Percentiles rank a stretch among this genome's conserved stretches.
phyloP scores from a whole-genome alignment of 2,888 invertebrate species.

The Cylindroiulus punctatus region DNA sequence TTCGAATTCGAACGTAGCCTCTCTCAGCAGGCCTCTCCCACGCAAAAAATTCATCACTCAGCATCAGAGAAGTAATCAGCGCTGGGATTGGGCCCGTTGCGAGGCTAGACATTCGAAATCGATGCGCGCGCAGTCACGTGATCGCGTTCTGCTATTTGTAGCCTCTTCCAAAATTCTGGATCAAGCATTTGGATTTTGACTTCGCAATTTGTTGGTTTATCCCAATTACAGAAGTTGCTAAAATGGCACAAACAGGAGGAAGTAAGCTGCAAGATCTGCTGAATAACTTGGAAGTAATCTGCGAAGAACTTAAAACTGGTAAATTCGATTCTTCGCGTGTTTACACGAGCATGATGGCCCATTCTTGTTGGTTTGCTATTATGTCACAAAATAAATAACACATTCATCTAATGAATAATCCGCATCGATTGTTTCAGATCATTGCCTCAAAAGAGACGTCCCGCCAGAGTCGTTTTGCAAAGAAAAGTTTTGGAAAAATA shows the following conservation, averaged over 20 bases:
- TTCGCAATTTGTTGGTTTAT: not conserved
- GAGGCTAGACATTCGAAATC: not conserved
- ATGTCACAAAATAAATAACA: too few species aligned
- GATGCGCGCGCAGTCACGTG: constrained; percentile 10
- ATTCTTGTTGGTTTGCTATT: too few species aligned
- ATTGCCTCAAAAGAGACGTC: not conserved
- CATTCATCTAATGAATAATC: too few species aligned
- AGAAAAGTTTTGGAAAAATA: constrained; percentile 46
- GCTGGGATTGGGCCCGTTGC: not conserved
- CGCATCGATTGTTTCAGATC: not conserved
- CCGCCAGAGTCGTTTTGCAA: not conserved
- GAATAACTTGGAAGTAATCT: not conserved
- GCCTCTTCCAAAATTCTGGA: not conserved
- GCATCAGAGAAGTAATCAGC: too few species aligned
- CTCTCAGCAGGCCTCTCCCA: too few species aligned
- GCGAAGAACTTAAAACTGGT: not conserved
- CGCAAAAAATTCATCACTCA: too few species aligned
- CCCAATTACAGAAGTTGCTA: not conserved
- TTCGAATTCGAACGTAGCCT: too few species aligned
- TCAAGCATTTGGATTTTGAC: not conserved
- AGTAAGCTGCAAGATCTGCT: not conserved
- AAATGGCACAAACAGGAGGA: not conserved
- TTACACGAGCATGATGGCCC: too few species aligned
- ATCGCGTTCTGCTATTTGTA: not conserved
- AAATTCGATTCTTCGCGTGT: not conserved